phyloP scores from a whole-genome alignment of 1,140 invertebrate species.

The Phthorimaea operculella region DNA sequence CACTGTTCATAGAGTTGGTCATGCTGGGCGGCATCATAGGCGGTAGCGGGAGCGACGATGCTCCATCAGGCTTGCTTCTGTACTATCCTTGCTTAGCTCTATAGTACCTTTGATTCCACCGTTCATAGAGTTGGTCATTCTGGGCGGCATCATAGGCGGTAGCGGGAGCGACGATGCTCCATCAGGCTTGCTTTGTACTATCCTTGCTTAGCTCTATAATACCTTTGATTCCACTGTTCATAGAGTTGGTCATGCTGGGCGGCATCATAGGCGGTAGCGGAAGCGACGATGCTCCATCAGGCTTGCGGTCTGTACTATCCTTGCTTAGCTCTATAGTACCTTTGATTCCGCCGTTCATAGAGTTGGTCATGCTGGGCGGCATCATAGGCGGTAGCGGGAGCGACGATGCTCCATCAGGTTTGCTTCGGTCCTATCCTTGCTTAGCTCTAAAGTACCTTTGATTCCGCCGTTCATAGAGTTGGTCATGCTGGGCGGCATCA shows the following conservation, averaged over 20 bases:
- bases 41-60: too few species aligned
- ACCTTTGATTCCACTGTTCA: slow-evolving; percentile 4
- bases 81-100: too few species aligned
- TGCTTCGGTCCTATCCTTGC: too few species aligned
- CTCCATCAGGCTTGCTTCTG: too few species aligned
- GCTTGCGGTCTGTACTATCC: slow-evolving; percentile 46
- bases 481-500: slow-evolving; percentile 17
- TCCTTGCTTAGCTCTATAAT: slow-evolving; percentile 38
- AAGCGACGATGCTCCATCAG: slow-evolving; percentile 55
- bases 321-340: slow-evolving; percentile 39
- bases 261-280: slow-evolving; percentile 50
- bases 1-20: too few species aligned
- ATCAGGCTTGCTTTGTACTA: slow-evolving; percentile 43
- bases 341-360: slow-evolving; percentile 11
- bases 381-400: slow-evolving; percentile 26
- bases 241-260: slow-evolving; percentile 15
- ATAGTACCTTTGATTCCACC: too few species aligned
- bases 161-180: slow-evolving; percentile 45
- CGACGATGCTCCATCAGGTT: slow-evolving; percentile 56
- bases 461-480: slow-evolving; percentile 2
- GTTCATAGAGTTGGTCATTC: slow-evolving; percentile 17
- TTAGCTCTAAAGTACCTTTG: too few species aligned
- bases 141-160: slow-evolving; percentile 12
- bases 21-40: too few species aligned
- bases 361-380: slow-evolving; percentile 19